phyloP scores from a whole-genome alignment of 1,140 invertebrate genomes.

The Drosophila takahashii region DNA sequence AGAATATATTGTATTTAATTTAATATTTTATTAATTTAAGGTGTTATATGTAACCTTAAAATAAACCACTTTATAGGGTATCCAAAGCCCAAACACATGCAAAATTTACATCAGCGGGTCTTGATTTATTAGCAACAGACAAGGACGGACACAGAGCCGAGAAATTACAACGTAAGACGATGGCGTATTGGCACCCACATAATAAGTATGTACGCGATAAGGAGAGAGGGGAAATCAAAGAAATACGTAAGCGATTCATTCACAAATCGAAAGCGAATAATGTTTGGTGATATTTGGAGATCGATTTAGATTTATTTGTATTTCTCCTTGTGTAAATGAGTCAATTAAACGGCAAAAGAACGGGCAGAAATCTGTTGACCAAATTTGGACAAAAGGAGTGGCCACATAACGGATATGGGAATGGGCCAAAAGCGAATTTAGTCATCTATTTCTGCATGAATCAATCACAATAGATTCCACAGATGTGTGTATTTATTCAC shows the following conservation, averaged over 20 bases:
- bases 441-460: conserved; percentile 44
- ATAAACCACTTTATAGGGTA: conserved; percentile 3
- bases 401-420: conserved; percentile 35
- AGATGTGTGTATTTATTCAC: conserved; percentile 30
- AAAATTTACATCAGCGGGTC: conserved; percentile 50
- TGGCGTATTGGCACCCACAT: conserved; percentile 33
- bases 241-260: conserved; percentile 40
- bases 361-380: conserved; percentile 24
- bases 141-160: conserved; percentile 57
- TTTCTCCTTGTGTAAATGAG: conserved; percentile 3
- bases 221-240: conserved; percentile 1
- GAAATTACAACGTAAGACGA: conserved; percentile 65
- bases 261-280: conserved; percentile 23
- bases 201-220: neutral
- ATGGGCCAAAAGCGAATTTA: conserved; percentile 20
- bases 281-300: neutral
- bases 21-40: neutral
- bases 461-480: conserved; percentile 35
- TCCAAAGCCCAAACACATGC: conserved; percentile 13
- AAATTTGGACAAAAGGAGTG: conserved; percentile 42
- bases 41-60: neutral
- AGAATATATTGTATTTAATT: no score
- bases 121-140: conserved; percentile 72
- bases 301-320: conserved; percentile 1
- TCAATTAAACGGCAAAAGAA: conserved; percentile 20